These are phyloP conservation scores for Podilymbus podiceps DNA, from an alignment of 2,113 vertebrate species.

Conservation along the genomic window DNA sequence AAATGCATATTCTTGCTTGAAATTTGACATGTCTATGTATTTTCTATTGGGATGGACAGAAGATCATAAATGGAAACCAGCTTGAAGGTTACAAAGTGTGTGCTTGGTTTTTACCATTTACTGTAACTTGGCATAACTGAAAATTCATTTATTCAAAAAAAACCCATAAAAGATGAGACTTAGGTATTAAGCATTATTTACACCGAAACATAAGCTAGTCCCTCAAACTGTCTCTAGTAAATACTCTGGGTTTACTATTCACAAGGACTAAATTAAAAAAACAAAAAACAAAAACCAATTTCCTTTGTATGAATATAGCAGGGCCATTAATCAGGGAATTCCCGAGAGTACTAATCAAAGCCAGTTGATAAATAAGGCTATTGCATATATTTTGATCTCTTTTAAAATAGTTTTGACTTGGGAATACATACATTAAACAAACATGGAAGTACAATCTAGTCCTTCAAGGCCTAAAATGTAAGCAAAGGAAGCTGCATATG, in stretches of 20 bases:
- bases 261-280: neutral
- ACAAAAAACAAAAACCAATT: neutral
- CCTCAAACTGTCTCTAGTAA: neutral
- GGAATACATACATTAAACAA: neutral
- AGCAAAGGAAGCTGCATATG: neutral
- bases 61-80: neutral
- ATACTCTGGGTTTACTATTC: neutral
- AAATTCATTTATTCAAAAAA: neutral
- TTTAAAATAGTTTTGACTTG: neutral
- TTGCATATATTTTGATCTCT: neutral
- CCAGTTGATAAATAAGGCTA: neutral
- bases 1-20: neutral
- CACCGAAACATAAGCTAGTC: neutral
- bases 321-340: neutral
- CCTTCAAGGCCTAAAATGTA: neutral
- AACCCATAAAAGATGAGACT: neutral
- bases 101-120: neutral
- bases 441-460: neutral
- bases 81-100: neutral
- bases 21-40: neutral
- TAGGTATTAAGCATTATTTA: neutral
- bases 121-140: neutral
- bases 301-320: neutral
- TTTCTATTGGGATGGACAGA: neutral
- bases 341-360: neutral